Conservation (phyloP, 2,888 invertebrate species). For the Bimastos eiseni region DNA sequence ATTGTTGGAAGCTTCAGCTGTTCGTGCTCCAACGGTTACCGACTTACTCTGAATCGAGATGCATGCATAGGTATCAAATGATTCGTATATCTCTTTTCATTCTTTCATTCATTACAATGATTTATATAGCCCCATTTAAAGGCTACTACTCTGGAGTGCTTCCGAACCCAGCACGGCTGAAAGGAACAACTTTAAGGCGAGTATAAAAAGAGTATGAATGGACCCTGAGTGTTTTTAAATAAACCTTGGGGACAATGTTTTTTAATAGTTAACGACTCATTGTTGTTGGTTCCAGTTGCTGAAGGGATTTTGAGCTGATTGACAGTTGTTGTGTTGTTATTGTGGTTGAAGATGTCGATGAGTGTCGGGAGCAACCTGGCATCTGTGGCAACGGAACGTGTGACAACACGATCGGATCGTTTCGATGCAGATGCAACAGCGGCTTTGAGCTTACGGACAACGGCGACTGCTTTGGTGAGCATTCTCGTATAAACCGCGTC, state of each 20-base stretch:
- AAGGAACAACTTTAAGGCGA: no score
- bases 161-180: no score
- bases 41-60: constrained; percentile 74
- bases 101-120: no score
- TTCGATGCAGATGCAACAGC: constrained; percentile 77
- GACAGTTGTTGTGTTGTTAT: not conserved
- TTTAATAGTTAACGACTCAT: no score
- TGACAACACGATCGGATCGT: constrained; percentile 77
- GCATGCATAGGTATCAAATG: constrained; percentile 69
- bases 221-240: no score
- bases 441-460: constrained; percentile 73
- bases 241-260: no score
- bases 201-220: no score
- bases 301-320: no score
- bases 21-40: constrained; percentile 77
- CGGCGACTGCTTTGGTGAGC: constrained; percentile 73
- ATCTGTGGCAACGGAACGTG: constrained; percentile 78
- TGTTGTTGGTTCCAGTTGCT: no score
- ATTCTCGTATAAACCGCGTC: not conserved
- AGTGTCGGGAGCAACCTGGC: constrained; percentile 72
- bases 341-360: constrained; percentile 72
- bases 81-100: no score
- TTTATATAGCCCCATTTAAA: no score
- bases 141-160: no score
- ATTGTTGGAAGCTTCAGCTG: constrained; percentile 82